These are phyloP conservation scores for Champsocephalus gunnari DNA, from an alignment of 2,797 vertebrate species.

Conservation along the genomic window DNA sequence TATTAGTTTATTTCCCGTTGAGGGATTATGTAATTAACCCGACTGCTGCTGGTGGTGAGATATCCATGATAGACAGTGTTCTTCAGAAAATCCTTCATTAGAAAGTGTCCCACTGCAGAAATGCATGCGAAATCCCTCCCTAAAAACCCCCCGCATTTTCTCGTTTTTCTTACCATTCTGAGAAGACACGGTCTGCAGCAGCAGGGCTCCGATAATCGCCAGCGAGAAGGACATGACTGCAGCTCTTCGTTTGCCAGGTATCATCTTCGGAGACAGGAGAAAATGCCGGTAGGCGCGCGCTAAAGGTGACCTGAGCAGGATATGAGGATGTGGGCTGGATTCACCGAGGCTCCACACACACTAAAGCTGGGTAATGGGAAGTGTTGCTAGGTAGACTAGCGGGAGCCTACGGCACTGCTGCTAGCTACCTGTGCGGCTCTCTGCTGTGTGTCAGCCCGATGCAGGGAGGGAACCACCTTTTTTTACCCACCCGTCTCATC, in stretches of 20 bases:
- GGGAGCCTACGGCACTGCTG: conserved; percentile 22
- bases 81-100: conserved; percentile 14
- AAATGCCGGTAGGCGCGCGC: conserved; percentile 59
- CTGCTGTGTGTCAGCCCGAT: conserved; percentile 55
- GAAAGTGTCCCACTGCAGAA: conserved; percentile 21
- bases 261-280: conserved; percentile 67
- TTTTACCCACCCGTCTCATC: conserved; percentile 25
- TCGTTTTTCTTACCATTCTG: conserved; percentile 81
- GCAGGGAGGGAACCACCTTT: conserved; percentile 55
- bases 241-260: conserved; percentile 71
- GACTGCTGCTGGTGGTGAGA: background rate
- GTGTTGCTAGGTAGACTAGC: conserved; percentile 65
- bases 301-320: conserved; percentile 61
- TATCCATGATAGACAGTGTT: conserved; percentile 8
- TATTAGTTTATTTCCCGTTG: background rate
- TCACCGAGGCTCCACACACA: conserved; percentile 52
- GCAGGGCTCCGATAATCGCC: conserved; percentile 76
- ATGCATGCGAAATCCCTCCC: conserved; percentile 13
- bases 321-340: conserved; percentile 34
- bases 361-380: conserved; percentile 47
- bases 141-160: conserved; percentile 33
- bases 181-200: conserved; percentile 82
- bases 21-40: conserved; percentile 30
- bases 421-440: conserved; percentile 67
- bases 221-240: conserved; percentile 79